Evolutionary conservation across 2,113 vertebrate species (phyloP).

Genomic region (Labeo rohita): DNA sequence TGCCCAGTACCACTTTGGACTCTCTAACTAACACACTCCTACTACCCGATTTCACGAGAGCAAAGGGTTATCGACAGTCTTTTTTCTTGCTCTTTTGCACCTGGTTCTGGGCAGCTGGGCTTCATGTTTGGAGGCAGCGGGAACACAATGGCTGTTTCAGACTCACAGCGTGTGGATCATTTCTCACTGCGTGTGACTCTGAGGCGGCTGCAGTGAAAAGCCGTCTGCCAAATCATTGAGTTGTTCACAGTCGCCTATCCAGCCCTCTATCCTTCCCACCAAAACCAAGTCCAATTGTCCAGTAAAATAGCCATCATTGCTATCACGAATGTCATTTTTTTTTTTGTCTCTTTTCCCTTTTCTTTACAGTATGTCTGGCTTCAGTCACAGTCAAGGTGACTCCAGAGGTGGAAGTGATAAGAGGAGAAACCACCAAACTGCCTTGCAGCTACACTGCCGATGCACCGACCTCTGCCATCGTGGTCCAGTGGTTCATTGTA

Average conservation of each 20-base stretch:
- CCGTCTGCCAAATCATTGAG: neutral
- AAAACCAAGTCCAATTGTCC: neutral
- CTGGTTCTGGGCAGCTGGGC: slow-evolving; percentile 39
- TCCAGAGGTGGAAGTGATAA: slow-evolving; percentile 72
- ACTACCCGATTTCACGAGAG: neutral
- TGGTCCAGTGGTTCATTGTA: slow-evolving; percentile 80
- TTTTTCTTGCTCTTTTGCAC: slow-evolving; percentile 37
- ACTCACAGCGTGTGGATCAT: slow-evolving; percentile 26
- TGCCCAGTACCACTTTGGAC: neutral
- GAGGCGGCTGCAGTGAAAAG: slow-evolving; percentile 2
- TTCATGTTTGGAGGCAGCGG: slow-evolving; percentile 28
- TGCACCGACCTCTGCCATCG: neutral
- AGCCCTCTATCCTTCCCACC: neutral
- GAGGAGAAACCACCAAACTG: slow-evolving; percentile 68
- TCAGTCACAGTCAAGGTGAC: slow-evolving; percentile 65
- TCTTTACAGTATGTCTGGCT: slow-evolving; percentile 69
- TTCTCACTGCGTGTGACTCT: slow-evolving; percentile 26
- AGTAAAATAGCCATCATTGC: neutral
- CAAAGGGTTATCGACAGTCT: slow-evolving; percentile 27
- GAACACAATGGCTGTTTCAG: slow-evolving; percentile 36
- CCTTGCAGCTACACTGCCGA: slow-evolving; percentile 67
- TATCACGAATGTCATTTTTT: neutral
- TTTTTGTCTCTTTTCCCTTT: slow-evolving; percentile 9
- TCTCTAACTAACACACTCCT: neutral
- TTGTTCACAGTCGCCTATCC: neutral